Conservation (phyloP, 2,888 invertebrate species). For the Anarsia innoxiella region DNA sequence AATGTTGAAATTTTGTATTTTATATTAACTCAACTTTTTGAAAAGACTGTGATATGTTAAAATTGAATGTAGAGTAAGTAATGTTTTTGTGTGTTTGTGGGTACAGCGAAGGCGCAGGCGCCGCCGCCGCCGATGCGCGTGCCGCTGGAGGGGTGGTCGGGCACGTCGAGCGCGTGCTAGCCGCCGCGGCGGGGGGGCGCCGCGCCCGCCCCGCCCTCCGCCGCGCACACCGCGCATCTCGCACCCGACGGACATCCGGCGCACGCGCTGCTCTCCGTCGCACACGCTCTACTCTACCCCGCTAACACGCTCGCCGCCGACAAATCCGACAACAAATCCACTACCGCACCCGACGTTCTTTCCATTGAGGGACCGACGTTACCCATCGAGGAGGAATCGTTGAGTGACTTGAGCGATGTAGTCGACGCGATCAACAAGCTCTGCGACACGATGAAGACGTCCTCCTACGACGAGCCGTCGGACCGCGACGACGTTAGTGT, state of each 20-base stretch:
- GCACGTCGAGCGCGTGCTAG: constrained; percentile 72
- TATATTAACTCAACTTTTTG: too few species aligned
- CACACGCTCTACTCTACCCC: constrained; percentile 52
- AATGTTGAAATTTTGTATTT: too few species aligned
- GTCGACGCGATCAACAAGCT: constrained; percentile 68
- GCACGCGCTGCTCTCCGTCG: constrained; percentile 49
- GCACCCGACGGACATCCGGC: constrained; percentile 45
- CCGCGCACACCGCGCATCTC: constrained; percentile 31
- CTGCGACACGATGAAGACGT: constrained; percentile 65
- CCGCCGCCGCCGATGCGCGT: constrained; percentile 76
- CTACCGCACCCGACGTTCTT: constrained; percentile 20
- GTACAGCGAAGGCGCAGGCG: constrained; percentile 74
- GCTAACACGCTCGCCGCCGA: constrained; percentile 44
- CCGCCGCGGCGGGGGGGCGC: constrained; percentile 60
- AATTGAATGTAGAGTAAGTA: too few species aligned
- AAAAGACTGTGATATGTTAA: too few species aligned
- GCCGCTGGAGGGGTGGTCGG: constrained; percentile 74
- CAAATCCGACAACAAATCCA: too few species aligned
- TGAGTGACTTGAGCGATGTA: constrained; percentile 61
- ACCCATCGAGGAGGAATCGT: constrained; percentile 36
- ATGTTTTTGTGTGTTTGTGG: constrained; percentile 4
- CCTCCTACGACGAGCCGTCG: constrained; percentile 32
- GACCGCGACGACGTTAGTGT: constrained; percentile 12
- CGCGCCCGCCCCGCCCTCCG: constrained; percentile 22
- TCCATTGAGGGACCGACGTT: constrained; percentile 40